Percentiles rank a stretch among this genome's conserved stretches.
Conservation (phyloP, 2,113 vertebrate species). For the Caranx ignobilis region DNA sequence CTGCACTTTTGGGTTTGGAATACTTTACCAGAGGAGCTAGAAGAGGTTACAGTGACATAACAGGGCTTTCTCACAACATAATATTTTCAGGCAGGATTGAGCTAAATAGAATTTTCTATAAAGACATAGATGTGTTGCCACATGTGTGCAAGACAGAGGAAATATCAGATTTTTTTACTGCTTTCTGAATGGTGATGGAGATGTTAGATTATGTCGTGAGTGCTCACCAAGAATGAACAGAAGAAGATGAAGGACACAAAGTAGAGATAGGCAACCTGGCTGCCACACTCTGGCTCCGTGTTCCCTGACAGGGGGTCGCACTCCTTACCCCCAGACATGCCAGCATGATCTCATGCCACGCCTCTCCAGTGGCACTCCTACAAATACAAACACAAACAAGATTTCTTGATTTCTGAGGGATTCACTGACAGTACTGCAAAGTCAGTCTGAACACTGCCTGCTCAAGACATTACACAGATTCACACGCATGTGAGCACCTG, state of each 20-base stretch:
- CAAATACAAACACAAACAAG: slow-evolving; percentile 11
- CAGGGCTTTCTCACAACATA: too few species aligned
- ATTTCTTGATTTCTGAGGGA: background rate
- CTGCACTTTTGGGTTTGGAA: background rate
- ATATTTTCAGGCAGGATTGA: background rate
- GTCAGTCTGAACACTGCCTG: background rate
- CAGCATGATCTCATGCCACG: slow-evolving; percentile 99
- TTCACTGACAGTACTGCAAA: background rate
- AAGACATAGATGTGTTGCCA: background rate
- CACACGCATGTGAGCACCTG: slow-evolving; percentile 85
- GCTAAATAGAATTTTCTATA: background rate
- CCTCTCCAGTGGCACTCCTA: slow-evolving; percentile 97
- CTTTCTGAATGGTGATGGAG: background rate
- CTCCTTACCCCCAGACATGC: slow-evolving; percentile 89
- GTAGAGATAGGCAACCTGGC: slow-evolving; percentile 96
- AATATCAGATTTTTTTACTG: background rate
- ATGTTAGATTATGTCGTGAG: background rate
- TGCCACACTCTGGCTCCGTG: slow-evolving; percentile 90
- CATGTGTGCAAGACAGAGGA: background rate
- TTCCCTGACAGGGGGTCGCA: slow-evolving; percentile 88
- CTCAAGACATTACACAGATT: background rate
- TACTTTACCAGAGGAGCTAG: background rate
- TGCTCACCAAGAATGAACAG: slow-evolving; percentile 97
- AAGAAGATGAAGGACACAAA: slow-evolving; percentile 99
- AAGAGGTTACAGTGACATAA: too few species aligned